Base-by-base conservation (phyloP, 2,113 vertebrate species). In the Eupsittula cactorum region DNA sequence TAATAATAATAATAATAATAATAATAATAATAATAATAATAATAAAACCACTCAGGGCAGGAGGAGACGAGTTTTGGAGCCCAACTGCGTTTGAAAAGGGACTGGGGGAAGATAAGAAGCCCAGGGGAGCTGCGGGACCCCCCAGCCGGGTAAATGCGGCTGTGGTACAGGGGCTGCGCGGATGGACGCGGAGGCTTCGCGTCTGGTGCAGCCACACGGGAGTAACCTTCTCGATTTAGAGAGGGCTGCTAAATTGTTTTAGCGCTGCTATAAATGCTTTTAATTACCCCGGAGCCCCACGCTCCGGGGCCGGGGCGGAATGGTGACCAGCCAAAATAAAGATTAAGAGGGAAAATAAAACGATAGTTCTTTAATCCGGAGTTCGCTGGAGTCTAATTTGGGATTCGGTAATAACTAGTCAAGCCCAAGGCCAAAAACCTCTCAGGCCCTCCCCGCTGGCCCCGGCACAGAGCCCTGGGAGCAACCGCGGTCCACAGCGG, bases 231-330 rank as follows among this genome's bases (percentile, higher is more conserved):
- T 35, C 75, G 35, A 25, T 2, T 20, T 76, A 78, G 31, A 20
- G 29, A 92, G 65, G 74, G 91, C 74, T 86, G 92, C 94, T 95
- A 91, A 96, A 96, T 94, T 95, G 93, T 90, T 97, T 88, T 88
- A 95, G 88, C 84, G 52, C 7, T 42, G 90, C 89, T 87, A 93
- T 94, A 97, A 96, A 96, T 80, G 96, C 25, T 63, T 50, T 95
- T 97, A 96, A 96, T 97, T 94, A 96, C 79, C 67, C 79, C 57
- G 44, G 49, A 82, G 94, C 60, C 84, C 41, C 92, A 74, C n/a
- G 79, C 9, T 9, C 70, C 69, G 42, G 91, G 77, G 95, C 95
- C 41, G 0, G 59, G 17, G 42, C 49, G 18, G 46, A n/a, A 65
- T 57, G 74, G 87, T 29, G 62, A 85, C 59, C 7, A 37, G 21